These are phyloP conservation scores for Etheostoma perlongum DNA, from an alignment of 2,797 vertebrate species.

Conservation along the genomic window DNA sequence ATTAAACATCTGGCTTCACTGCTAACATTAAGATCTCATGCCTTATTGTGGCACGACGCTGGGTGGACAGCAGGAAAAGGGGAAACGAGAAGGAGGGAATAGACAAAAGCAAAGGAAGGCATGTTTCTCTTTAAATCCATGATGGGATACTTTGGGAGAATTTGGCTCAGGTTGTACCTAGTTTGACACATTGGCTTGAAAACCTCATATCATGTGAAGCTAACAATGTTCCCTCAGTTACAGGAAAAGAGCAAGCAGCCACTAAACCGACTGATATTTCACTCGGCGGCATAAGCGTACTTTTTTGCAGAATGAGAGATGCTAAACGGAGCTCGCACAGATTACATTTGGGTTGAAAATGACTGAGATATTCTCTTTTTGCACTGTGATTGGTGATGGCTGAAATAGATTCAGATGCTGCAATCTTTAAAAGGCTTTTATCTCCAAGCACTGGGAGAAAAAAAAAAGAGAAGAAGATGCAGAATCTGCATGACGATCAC, in stretches of 20 bases:
- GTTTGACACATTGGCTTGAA: conserved; percentile 10
- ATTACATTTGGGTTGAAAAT: conserved; percentile 39
- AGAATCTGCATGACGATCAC: conserved; percentile 43
- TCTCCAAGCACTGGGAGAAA: conserved; percentile 35
- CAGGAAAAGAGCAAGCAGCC: background rate
- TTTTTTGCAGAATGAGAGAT: conserved; percentile 24
- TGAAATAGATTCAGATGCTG: conserved; percentile 59
- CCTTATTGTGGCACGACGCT: conserved; percentile 18
- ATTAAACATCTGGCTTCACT: conserved; percentile 49
- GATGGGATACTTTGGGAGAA: conserved; percentile 1
- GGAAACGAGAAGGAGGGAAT: background rate
- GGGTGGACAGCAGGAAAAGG: conserved; percentile 36
- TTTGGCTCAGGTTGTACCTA: conserved; percentile 17
- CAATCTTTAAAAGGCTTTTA: conserved; percentile 61
- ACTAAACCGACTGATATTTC: conserved; percentile 39
- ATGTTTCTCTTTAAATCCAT: conserved; percentile 27
- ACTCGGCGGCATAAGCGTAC: background rate
- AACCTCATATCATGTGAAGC: conserved; percentile 22
- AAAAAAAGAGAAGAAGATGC: conserved; percentile 17
- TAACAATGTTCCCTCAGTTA: conserved; percentile 9
- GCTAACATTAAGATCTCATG: conserved; percentile 52
- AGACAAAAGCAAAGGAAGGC: conserved; percentile 15
- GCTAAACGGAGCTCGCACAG: conserved; percentile 13
- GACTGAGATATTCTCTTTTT: conserved; percentile 36
- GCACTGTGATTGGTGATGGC: conserved; percentile 38